Base-by-base conservation (phyloP, 2,888 invertebrate genomes). In the Ornithoptera priamus region DNA sequence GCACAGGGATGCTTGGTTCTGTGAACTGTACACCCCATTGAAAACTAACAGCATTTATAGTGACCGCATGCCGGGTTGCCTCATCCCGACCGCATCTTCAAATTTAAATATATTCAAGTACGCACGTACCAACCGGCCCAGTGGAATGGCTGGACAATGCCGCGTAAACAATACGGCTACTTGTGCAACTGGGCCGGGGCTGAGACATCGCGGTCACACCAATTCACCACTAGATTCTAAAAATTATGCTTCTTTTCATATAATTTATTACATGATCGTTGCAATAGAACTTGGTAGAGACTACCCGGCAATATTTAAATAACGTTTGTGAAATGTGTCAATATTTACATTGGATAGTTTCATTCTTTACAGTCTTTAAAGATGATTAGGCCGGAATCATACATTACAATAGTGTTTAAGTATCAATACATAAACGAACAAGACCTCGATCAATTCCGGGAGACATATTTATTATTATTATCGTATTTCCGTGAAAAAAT, bases 61-160 rank as follows among this genome's bases (percentile, higher is more conserved):
- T 84, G 75, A 81, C 79, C 74, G 76, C 78, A 80, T 78, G 68
- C 74, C 72, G 81, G 80, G 85, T 92, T 92, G 92, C 92, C 77
- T 88, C 90, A 92, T 89, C 90, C 92, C 85, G 86, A 86, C 82
- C 85, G 88, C 89, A 90, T 92, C 91, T 92, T 88, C 90, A 90
- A 91, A 92, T 92, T 92, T 92, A 86, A 92, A 92, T 92, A 92
- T 90, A 88, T 87, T 92, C 92, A 92, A 92, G 92, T 90, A 92
- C 92, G 89, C 92, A 92, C 92, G 92, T 92, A 91, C 89, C 72
- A 80, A 81, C 78, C 81, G 74, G 81, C 76, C 73, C 77, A 84
- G 79, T 81, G 86, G 89, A 85, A 82, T 81, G 79, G 75, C 84
- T 85, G 90, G 90, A 92, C 92, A 92, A 92, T 91, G 88, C 86